phyloP scores from a whole-genome alignment of 2,113 vertebrate species.

The Andinoacara biseriatus region DNA sequence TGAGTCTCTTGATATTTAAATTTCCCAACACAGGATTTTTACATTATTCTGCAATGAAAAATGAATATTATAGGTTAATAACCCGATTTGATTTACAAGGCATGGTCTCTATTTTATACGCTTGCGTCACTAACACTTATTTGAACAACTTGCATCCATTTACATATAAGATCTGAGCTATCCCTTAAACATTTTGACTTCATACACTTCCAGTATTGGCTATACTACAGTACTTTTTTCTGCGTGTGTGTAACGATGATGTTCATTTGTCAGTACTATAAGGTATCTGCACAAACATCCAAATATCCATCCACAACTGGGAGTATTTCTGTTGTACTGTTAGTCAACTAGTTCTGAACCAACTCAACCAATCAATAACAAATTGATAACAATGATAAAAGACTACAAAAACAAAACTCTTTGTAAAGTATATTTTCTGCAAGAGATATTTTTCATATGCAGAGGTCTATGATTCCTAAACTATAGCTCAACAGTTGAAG shows the following conservation, averaged over 20 bases:
- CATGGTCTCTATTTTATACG: not conserved
- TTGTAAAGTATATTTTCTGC: not conserved
- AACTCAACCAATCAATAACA: not conserved
- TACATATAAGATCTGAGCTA: not conserved
- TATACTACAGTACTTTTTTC: not conserved
- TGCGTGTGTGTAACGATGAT: not conserved
- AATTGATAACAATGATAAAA: not conserved
- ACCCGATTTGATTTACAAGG: not conserved
- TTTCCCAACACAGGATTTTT: no score
- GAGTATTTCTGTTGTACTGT: not conserved
- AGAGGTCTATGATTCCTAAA: slow-evolving; percentile 1
- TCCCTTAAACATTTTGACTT: not conserved
- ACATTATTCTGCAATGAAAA: no score
- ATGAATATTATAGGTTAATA: no score
- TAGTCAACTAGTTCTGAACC: not conserved
- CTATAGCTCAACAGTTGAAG: not conserved
- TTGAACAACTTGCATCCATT: not conserved
- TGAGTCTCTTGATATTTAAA: no score
- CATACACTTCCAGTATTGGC: not conserved
- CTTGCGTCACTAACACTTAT: not conserved
- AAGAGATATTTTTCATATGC: not conserved
- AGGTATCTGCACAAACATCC: not conserved
- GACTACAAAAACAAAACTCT: not conserved
- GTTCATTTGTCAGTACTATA: not conserved
- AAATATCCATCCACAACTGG: not conserved